A percentile compares a stretch with the other conserved stretches of the same genome.
These are phyloP conservation scores for Sabatieria punctata DNA, from an alignment of 2,888 invertebrate genomes.

Conservation along the genomic window DNA sequence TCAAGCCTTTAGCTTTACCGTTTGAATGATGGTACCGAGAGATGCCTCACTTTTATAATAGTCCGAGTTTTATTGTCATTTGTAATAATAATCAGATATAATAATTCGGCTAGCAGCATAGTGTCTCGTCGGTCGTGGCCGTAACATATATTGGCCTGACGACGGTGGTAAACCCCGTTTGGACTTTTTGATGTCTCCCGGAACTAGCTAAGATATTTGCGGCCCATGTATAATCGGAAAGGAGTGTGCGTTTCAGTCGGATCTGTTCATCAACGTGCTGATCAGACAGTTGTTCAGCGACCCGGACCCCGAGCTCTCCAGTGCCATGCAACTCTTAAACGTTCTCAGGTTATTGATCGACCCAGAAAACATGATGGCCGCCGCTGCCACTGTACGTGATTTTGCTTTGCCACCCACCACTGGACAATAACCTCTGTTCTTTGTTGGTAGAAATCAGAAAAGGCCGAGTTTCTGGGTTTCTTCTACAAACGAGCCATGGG, in stretches of 20 bases:
- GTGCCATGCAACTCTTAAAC: conserved; percentile 82
- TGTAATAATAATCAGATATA: no score
- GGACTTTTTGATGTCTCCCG: no score
- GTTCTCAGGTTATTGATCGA: conserved; percentile 78
- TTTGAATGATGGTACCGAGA: no score
- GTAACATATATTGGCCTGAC: no score
- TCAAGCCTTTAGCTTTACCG: no score
- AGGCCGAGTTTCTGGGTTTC: conserved; percentile 90
- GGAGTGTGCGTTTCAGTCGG: conserved; percentile 60
- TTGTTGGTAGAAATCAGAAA: conserved; percentile 73
- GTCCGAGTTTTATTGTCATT: no score
- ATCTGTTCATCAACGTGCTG: conserved; percentile 70
- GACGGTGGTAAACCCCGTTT: no score
- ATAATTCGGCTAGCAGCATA: no score
- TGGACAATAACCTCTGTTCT: conserved; percentile 5
- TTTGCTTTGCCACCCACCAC: background rate
- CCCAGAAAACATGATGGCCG: conserved; percentile 88
- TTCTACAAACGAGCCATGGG: conserved; percentile 98
- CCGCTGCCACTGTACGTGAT: background rate
- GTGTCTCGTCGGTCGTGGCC: no score
- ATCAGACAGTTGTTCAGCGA: conserved; percentile 97
- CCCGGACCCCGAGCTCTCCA: conserved; percentile 75
- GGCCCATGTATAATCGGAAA: no score
- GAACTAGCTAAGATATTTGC: no score
- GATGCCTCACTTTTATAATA: no score